Evolutionary conservation across 2,888 invertebrate genomes (phyloP).

Genomic region (Melanotus villosus): DNA sequence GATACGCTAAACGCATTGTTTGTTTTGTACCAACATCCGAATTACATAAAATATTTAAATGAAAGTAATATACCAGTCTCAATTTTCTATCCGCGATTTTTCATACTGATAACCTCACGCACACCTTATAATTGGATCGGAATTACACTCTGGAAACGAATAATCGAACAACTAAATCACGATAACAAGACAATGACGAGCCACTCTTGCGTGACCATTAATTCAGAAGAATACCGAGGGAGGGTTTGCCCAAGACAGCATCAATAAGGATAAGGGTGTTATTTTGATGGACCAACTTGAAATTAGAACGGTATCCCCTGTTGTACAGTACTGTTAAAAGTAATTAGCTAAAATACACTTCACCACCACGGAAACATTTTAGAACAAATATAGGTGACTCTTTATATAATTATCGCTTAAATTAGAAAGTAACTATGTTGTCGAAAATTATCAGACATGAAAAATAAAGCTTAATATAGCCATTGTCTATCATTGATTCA

Average conservation of each 20-base stretch:
- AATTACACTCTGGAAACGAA: conserved; percentile 46
- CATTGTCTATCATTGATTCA: too few relatives aligned
- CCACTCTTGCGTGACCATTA: conserved; percentile 58
- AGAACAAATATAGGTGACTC: too few relatives aligned
- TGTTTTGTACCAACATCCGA: conserved; percentile 12
- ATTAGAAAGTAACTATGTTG: too few relatives aligned
- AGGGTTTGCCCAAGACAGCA: conserved; percentile 51
- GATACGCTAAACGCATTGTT: conserved; percentile 10
- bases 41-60: conserved; percentile 18
- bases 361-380: too few relatives aligned
- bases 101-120: conserved; percentile 33
- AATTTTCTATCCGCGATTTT: conserved; percentile 18
- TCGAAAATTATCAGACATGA: too few relatives aligned
- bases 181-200: conserved; percentile 60
- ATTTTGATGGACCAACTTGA: conserved; percentile 16
- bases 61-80: conserved; percentile 2
- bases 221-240: conserved; percentile 48
- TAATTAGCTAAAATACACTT: too few relatives aligned
- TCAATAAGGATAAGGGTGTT: conserved; percentile 49
- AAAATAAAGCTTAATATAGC: too few relatives aligned
- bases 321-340: too few relatives aligned
- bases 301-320: background rate
- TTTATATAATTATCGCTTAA: too few relatives aligned
- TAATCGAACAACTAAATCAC: conserved; percentile 60
- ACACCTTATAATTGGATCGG: conserved; percentile 38